phyloP scores from a whole-genome alignment of 1,140 invertebrate genomes.

The Drosophila truncata region DNA sequence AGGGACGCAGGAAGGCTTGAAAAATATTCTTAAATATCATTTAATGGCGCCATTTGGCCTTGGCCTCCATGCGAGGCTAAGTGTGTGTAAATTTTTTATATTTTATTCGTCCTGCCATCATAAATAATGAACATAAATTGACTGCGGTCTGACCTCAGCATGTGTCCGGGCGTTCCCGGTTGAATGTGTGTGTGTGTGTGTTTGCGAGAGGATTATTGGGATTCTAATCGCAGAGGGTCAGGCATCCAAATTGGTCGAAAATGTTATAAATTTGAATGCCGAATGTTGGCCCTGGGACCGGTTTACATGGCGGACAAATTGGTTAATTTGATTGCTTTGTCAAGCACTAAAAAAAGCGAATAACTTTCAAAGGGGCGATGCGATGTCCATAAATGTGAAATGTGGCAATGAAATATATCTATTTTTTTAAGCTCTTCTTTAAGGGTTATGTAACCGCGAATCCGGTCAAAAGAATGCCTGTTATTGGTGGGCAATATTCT shows the following conservation, averaged over 20 bases:
- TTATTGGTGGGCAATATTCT: background rate
- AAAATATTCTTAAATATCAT: conserved; percentile 57
- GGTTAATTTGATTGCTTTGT: conserved; percentile 63
- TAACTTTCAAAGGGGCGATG: conserved; percentile 10
- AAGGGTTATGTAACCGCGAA: background rate
- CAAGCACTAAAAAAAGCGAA: conserved; percentile 28
- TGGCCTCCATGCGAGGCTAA: conserved; percentile 21
- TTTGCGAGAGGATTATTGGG: conserved; percentile 28
- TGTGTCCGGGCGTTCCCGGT: background rate
- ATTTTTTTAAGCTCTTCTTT: background rate
- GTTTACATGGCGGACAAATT: conserved; percentile 33
- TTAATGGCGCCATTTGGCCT: conserved; percentile 52
- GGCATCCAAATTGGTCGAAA: conserved; percentile 40
- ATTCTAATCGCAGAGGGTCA: conserved; percentile 50
- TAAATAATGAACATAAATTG: conserved; percentile 72
- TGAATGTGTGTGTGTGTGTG: conserved; percentile 4
- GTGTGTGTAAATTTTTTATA: conserved; percentile 57
- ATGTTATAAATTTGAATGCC: conserved; percentile 54
- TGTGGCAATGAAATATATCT: conserved; percentile 9
- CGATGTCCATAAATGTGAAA: conserved; percentile 13
- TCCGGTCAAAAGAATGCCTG: background rate
- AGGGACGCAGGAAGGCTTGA: conserved; percentile 13
- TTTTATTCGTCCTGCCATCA: conserved; percentile 50
- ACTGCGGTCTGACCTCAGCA: conserved; percentile 37
- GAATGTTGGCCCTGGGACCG: conserved; percentile 41